A percentile compares a stretch with the other conserved stretches of the same genome.
These are phyloP conservation scores for Pollimyrus isidori DNA, from an alignment of 2,113 vertebrate species.

Conservation along the genomic window DNA sequence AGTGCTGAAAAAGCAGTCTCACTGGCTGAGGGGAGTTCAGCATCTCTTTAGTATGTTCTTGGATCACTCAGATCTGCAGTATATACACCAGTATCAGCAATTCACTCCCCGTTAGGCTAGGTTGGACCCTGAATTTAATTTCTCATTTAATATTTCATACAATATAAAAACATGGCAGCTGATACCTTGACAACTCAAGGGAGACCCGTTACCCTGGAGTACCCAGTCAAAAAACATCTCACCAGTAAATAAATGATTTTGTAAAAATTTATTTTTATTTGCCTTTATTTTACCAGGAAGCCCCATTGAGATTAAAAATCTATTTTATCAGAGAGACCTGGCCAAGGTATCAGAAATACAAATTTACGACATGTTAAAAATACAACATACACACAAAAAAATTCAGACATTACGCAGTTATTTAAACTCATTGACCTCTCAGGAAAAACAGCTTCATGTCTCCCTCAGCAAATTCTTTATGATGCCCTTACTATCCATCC, in stretches of 20 bases:
- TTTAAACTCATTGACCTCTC: too few relatives aligned
- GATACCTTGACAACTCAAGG: not conserved
- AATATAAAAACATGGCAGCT: not conserved
- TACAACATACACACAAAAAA: too few relatives aligned
- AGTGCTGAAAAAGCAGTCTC: not conserved
- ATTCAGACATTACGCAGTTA: too few relatives aligned
- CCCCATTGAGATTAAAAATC: not conserved
- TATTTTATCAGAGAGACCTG: not conserved
- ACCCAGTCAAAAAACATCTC: not conserved
- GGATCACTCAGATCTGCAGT: not conserved
- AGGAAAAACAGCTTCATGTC: too few relatives aligned
- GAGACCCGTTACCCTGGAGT: not conserved
- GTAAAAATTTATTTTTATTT: not conserved
- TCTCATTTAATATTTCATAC: not conserved
- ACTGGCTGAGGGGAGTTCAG: not conserved
- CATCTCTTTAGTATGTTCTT: not conserved
- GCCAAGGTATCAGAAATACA: not conserved
- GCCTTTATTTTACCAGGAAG: not conserved
- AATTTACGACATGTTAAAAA: too few relatives aligned
- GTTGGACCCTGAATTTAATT: not conserved
- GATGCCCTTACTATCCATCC: too few relatives aligned
- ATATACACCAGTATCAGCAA: not conserved
- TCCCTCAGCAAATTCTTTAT: too few relatives aligned
- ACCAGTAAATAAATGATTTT: not conserved
- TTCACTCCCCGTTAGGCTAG: not conserved